Base-by-base conservation (phyloP, 30 jellyfish, hydroid and myxozoan species). In the Chrysaora quinquecirrha region DNA sequence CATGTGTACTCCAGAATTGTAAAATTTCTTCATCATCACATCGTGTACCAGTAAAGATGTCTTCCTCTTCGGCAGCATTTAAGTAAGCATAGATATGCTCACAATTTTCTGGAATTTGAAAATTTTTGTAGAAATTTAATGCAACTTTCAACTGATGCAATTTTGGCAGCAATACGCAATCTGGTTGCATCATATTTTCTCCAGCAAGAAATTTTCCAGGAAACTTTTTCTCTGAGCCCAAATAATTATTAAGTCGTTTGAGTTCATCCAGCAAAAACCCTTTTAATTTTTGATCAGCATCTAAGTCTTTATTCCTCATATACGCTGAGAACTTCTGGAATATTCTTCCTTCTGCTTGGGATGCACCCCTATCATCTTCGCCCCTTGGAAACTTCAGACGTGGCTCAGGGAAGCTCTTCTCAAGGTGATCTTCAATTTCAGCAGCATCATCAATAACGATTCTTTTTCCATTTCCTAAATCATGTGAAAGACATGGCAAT, bases 301-400 rank as follows among this genome's bases (percentile, higher is more conserved):
- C 67, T 32, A 92, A 38, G 74, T 94, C 99, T 35, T 86, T 76
- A 68, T 94, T 94, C 34, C 99, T 56, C 83, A 94, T 87, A 73
- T 43, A 94, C 19, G 96, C 99, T 24, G 99, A 94, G 75, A 94
- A 94, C 48, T 94, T 94, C 65, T 94, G 97, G 82, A 94, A 94
- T 30, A 94, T 78, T 33, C 87, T 88, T 32, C 89, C 97, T 9
- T 97, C 99, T 61, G 97, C 97, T 20, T 77, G 86, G 3, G 78
- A 61, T 6, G 99, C 97, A 34, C 95, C 95, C 4, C 91, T 77
- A 67, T 94, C 99, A 79, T 85, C 84, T 70, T 82, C 92, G 23
- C 85, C 85, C 64, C 80, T 48, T 0, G 76, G 61, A 22, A 76
- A 80, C 54, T 82, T 73, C 67, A 94, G 63, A 29, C 90, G 83